phyloP scores from a whole-genome alignment of 2,888 invertebrate species.

The Margaritifera margaritifera region DNA sequence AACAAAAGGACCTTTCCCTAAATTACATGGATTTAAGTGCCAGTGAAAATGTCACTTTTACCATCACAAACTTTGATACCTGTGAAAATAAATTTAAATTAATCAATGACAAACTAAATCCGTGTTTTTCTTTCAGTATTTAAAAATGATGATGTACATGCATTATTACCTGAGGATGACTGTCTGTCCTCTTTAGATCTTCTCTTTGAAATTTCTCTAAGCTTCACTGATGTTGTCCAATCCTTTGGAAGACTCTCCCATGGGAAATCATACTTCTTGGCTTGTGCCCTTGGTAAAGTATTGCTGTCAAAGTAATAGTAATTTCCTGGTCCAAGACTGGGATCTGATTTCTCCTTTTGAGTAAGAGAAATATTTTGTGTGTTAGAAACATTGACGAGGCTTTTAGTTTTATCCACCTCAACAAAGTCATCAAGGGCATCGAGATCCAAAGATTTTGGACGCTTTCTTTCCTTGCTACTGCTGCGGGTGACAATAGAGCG shows the following conservation, averaged over 20 bases:
- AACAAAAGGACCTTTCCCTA: no score
- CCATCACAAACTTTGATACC: no score
- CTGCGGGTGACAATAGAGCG: slow-evolving; percentile 47
- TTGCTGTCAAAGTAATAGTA: slow-evolving; percentile 63
- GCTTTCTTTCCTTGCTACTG: slow-evolving; percentile 38
- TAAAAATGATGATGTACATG: no score
- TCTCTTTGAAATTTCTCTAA: slow-evolving; percentile 64
- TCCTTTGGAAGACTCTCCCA: slow-evolving; percentile 67
- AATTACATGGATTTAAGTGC: no score
- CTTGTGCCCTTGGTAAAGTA: slow-evolving; percentile 58
- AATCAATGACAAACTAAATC: no score
- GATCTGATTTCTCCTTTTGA: slow-evolving; percentile 15
- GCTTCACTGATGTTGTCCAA: slow-evolving; percentile 65
- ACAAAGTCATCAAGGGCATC: slow-evolving; percentile 39
- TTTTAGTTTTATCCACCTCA: slow-evolving; percentile 20
- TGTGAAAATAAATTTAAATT: no score
- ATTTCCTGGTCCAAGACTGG: slow-evolving; percentile 54
- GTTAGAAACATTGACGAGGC: slow-evolving; percentile 55
- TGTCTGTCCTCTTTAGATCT: slow-evolving; percentile 61
- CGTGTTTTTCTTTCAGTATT: no score
- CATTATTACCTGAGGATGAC: slow-evolving; percentile 65
- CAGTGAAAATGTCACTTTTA: no score
- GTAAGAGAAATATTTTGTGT: slow-evolving; percentile 23
- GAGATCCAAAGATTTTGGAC: slow-evolving; percentile 62
- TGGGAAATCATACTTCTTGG: slow-evolving; percentile 61